These are phyloP conservation scores for Orbicella faveolata DNA, from an alignment of 64 coral and sea anemone genomes.

Conservation along the genomic window DNA sequence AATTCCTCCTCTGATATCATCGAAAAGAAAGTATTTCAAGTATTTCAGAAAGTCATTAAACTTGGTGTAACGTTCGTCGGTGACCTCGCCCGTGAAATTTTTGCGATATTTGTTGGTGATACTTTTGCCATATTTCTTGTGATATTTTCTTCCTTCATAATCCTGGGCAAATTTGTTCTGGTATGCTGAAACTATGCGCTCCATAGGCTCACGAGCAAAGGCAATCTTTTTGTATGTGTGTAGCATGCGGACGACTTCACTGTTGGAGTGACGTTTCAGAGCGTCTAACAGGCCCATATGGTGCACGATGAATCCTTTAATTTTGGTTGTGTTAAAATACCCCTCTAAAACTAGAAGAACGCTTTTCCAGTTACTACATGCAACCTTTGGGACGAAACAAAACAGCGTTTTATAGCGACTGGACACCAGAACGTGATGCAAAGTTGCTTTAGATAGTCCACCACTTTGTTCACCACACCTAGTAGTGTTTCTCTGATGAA, in stretches of 20 bases:
- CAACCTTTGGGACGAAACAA: conserved; percentile 56
- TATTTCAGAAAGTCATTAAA: conserved; percentile 18
- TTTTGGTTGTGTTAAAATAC: background rate
- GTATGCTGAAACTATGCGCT: conserved; percentile 80
- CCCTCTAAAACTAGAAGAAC: conserved; percentile 16
- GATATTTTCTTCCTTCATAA: background rate
- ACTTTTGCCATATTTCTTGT: background rate
- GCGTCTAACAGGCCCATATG: background rate
- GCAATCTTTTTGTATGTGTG: conserved; percentile 75
- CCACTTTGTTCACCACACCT: background rate
- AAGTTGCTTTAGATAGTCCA: background rate
- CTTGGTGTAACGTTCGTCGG: background rate
- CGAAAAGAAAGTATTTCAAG: conserved; percentile 6
- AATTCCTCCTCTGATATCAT: conserved; percentile 15
- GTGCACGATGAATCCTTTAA: background rate
- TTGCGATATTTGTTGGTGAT: background rate
- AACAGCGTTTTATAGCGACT: conserved; percentile 21
- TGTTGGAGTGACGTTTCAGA: background rate
- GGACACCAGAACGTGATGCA: conserved; percentile 4
- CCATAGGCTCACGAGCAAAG: conserved; percentile 80
- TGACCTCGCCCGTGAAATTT: background rate
- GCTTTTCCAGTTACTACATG: conserved; percentile 44
- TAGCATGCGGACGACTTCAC: conserved; percentile 28
- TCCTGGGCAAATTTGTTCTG: conserved; percentile 54
- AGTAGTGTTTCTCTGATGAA: no score